Evolutionary conservation across 53 echinoderm and acorn worm genomes (phyloP), one percentile per base, ranked within the genome.

Genomic region (Hippasteria phrygiana): DNA sequence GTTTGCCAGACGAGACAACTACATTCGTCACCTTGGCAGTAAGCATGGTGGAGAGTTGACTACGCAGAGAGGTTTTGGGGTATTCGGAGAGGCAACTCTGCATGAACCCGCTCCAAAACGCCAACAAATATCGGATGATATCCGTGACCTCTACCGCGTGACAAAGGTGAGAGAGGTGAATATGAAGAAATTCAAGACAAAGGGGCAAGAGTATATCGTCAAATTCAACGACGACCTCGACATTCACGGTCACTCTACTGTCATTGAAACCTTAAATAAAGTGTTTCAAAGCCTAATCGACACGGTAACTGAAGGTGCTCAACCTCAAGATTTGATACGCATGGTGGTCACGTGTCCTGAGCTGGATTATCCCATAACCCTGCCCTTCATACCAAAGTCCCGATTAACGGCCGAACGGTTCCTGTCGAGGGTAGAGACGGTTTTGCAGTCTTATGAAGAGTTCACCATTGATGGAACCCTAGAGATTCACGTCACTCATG

Each of bases 1-100:
- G 38, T 83, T 83, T 66, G 83, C 83, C 36, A 62, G 83, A 41
- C 83, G 83, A 43, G 83, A 83, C 66, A 62, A 59, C 28, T 62
- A 62, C 42, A 26, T 63, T 65, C 66, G 83, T 32, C 83, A 83
- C n/a, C 63, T 83, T 35, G 5, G 5, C 22, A 83, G 28, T 43
- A 33, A 83, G 32, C 62, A 83, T 35, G 83, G 43, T 13, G 31
- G 7, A 32, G 32, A 5, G 3, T n/a, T n/a, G 20, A 18, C 56
- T 56, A 56, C 56, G 22, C 75, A 74, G 47, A 74, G 5, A 38
- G 75, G 75, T 24, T 74, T 43, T 28, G 78, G 55, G n/a, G n/a
- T 24, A 2, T 51, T 22, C 5, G 8, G 51, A 7, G 67, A 29
- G 5, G 59, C 59, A 4, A 11, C 59, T 59, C 5, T 5, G 18